Base-by-base conservation (phyloP, 2,113 vertebrate genomes). In the Ranitomeya variabilis region DNA sequence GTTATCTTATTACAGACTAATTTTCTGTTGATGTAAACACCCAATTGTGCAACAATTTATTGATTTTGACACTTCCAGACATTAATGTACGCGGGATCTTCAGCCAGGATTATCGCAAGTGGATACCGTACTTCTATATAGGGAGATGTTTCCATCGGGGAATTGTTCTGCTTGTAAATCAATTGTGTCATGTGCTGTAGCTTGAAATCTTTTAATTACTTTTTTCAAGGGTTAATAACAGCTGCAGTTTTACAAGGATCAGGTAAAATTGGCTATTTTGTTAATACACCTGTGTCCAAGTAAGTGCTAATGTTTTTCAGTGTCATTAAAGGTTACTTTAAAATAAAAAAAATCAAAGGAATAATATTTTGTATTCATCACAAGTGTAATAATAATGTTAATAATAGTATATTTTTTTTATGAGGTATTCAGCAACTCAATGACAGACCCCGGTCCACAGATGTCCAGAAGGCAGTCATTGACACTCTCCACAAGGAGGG, bases 61-160 rank as follows among this genome's bases (percentile, higher is more conserved):
- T 31, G 78, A 16, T 79, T n/a, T 6, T 57, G n/a, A 80, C 78
- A 80, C 59, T 59, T 80, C 19, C 78, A 80, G 54, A 80, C 15
- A 59, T 26, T 7, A 15, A 59, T 80, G 54, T 9, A 26, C 16
- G 31, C 19, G 10, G 52, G 21, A 59, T 80, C 54, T 59, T 26
- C 78, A 18, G 12, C 55, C 59, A 80, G 55, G 60, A 59, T 59
- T 26, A 26, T 59, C 78, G 23, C 21, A 59, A 57, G n/a, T 26
- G 21, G 16, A 59, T 31, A 45, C 37, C 3, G 37, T 45, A 18
- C 23, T 26, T 26, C 54, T 57, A 59, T 26, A 80, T 23, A 26
- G 55, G 55, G 54, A 23, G 54, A 26, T 57, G 54, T 7, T 59
- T 59, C 78, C 55, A 23, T 57, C 16, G 55, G n/a, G 54, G 26